A percentile compares a stretch with the other conserved stretches of the same genome.
phyloP scores from a whole-genome alignment of 2,888 invertebrate genomes.

The Parthenolecanium corni region DNA sequence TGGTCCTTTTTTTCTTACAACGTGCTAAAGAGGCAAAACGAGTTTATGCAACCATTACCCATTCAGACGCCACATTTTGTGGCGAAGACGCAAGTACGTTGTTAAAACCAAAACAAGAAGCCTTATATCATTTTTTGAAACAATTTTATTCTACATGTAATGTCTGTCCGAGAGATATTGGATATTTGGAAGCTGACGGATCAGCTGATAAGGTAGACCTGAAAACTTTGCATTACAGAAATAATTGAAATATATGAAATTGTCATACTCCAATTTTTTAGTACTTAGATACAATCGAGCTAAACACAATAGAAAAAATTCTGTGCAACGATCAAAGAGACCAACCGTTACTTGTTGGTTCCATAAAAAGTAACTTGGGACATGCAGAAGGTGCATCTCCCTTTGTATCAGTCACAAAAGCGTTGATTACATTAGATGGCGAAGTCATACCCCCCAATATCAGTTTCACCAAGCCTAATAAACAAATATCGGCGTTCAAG shows the following conservation, averaged over 20 bases:
- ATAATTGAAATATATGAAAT: background rate
- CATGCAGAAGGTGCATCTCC: conserved; percentile 91
- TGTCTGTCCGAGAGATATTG: conserved; percentile 42
- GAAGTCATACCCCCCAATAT: conserved; percentile 81
- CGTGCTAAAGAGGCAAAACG: conserved; percentile 39
- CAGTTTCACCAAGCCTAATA: conserved; percentile 74
- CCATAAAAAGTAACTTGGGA: conserved; percentile 96
- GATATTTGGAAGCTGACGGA: conserved; percentile 50
- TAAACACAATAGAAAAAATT: conserved; percentile 80
- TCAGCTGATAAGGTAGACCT: conserved; percentile 44
- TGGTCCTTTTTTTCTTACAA: conserved; percentile 41
- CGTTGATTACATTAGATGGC: conserved; percentile 81
- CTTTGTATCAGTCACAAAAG: conserved; percentile 76
- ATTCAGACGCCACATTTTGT: conserved; percentile 47
- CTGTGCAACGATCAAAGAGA: conserved; percentile 66
- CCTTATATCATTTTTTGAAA: conserved; percentile 30
- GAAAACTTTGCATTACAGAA: background rate
- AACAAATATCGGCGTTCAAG: conserved; percentile 43
- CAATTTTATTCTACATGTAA: conserved; percentile 44
- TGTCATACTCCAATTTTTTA: conserved; percentile 1
- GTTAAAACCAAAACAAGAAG: conserved; percentile 35
- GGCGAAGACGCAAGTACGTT: conserved; percentile 42
- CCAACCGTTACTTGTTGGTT: conserved; percentile 75
- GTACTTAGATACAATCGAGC: conserved; percentile 49
- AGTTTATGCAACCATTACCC: conserved; percentile 44